These are phyloP conservation scores for Mimas tiliae DNA, from an alignment of 2,888 invertebrate species.

Conservation along the genomic window DNA sequence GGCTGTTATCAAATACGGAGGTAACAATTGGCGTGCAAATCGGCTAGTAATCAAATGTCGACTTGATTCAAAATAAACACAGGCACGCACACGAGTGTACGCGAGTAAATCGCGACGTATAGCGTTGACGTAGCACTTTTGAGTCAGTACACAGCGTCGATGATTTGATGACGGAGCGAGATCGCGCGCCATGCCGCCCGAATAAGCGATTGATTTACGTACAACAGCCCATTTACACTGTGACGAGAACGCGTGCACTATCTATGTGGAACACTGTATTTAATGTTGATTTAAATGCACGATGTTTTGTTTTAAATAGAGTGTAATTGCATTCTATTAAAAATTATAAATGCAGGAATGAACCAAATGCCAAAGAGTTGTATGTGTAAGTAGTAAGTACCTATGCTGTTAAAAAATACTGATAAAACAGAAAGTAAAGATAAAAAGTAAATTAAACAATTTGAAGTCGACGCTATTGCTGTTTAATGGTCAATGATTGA, in stretches of 20 bases:
- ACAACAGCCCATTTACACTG: slow-evolving; percentile 34
- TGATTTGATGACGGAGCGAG: slow-evolving; percentile 53
- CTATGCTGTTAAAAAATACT: too few relatives aligned
- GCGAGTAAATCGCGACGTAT: background rate
- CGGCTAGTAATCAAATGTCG: slow-evolving; percentile 8
- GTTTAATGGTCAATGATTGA: too few relatives aligned
- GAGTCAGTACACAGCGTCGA: slow-evolving; percentile 35
- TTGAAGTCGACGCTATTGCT: too few relatives aligned
- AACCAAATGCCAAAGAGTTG: background rate
- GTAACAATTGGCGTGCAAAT: slow-evolving; percentile 7
- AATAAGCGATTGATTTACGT: slow-evolving; percentile 58
- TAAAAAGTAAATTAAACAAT: too few relatives aligned
- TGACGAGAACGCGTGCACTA: slow-evolving; percentile 29
- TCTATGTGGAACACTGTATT: slow-evolving; percentile 29
- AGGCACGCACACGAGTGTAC: background rate
- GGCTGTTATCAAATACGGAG: slow-evolving; percentile 4
- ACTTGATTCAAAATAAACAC: slow-evolving; percentile 17
- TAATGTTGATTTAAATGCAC: background rate
- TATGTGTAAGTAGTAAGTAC: too few relatives aligned
- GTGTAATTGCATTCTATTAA: too few relatives aligned
- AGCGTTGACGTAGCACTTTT: slow-evolving; percentile 30
- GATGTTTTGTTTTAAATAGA: too few relatives aligned
- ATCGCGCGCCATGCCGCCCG: slow-evolving; percentile 43
- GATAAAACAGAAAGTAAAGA: too few relatives aligned
- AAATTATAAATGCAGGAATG: too few relatives aligned